Evolutionary conservation across 2,113 vertebrate genomes (phyloP), one percentile per base, ranked within the genome.

Genomic region (Cisticola juncidis): DNA sequence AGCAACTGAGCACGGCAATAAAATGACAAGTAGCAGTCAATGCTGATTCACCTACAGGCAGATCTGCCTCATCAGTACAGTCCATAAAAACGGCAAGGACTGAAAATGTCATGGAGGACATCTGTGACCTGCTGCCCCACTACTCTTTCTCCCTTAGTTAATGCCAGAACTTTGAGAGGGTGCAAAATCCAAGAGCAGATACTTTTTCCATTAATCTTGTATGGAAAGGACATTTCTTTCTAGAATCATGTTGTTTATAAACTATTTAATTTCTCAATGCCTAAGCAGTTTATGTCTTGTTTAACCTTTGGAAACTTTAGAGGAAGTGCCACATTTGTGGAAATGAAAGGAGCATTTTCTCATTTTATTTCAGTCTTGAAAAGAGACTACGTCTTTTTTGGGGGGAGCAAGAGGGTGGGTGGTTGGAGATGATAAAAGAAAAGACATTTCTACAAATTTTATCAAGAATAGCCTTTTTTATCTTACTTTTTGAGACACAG

Each of bases 101-200:
- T 38, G 54, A 64, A 87, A 89, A 62, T n/a, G 23, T 65, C 79
- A 47, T 24, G 36, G 14, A 68, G 65, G 44, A 54, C 5, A 21
- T 9, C 28, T 19, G 1, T 0, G 0, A 65, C 17, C 25, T 9
- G 2, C 26, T 38, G 29, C 18, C 71, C 29, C 47, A 57, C 21
- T 82, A 11, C 21, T 56, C 17, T 35, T 33, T 62, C 54, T 78
- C 23, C 13, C 11, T 81, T 69, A 21, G 9, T 38, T 42, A 79
- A 44, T 50, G 38, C 9, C 24, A 51, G 9, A 83, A 81, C 7
- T 74, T 64, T 28, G 21, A 78, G 36, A 73, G 61, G 12, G 33
- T 58, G 9, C 10, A 73, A 79, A 85, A 94, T 48, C 10, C 57
- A 69, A 69, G 14, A 69, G 36, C 6, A 71, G n/a, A 4, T 40